These are phyloP conservation scores for Hylaea fasciaria DNA, from an alignment of 2,888 invertebrate species.

Conservation along the genomic window DNA sequence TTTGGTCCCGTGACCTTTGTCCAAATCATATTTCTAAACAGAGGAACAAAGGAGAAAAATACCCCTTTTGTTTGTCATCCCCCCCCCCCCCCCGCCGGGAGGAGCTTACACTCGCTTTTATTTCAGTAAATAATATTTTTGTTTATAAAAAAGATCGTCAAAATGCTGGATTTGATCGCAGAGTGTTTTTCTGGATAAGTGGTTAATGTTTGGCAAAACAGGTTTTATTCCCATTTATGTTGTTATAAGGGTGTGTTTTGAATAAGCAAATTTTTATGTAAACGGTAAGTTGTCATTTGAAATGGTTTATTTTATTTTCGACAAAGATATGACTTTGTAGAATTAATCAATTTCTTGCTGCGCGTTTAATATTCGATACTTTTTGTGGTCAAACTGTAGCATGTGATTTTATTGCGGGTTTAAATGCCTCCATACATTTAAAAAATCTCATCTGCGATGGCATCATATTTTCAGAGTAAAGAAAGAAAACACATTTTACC, in stretches of 20 bases:
- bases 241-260: neutral
- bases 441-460: too few species aligned
- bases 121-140: constrained; percentile 36
- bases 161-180: constrained; percentile 29
- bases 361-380: too few species aligned
- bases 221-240: neutral
- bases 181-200: constrained; percentile 17
- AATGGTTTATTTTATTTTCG: too few species aligned
- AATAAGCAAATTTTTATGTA: neutral
- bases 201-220: constrained; percentile 10
- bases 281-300: too few species aligned
- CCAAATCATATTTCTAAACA: constrained; percentile 40
- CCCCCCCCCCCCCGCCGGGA: constrained; percentile 8
- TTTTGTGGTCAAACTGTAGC: too few species aligned
- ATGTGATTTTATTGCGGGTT: too few species aligned
- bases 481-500: too few species aligned
- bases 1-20: constrained; percentile 36
- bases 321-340: too few species aligned
- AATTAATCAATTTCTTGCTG: too few species aligned
- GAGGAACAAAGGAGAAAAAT: constrained; percentile 39
- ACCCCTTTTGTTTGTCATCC: constrained; percentile 41
- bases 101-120: constrained; percentile 34
- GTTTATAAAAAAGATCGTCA: constrained; percentile 26
- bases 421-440: too few species aligned
- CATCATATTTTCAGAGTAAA: too few species aligned